Conservation (phyloP, 2,113 vertebrate species). For the Colinus virginianus region DNA sequence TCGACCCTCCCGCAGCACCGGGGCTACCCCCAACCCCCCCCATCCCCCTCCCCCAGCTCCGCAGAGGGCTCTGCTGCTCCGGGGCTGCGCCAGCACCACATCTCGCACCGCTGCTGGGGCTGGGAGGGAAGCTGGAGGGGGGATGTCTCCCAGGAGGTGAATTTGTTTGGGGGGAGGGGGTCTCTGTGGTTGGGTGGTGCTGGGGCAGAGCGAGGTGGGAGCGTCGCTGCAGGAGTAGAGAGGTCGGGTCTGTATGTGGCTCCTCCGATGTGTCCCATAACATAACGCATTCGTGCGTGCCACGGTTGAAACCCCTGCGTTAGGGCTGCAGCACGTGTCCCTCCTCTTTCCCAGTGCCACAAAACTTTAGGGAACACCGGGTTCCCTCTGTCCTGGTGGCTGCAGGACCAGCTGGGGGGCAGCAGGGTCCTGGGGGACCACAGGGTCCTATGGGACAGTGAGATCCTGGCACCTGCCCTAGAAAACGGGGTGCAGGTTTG, state of each 20-base stretch:
- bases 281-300: no score
- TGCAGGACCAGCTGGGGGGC: accelerated
- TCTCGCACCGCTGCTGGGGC: background rate
- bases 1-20: background rate
- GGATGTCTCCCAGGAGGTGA: background rate
- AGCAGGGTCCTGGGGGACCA: background rate
- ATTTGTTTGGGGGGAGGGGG: background rate
- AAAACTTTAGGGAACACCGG: accelerated
- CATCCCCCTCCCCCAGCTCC: background rate
- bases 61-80: background rate
- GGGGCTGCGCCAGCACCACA: background rate
- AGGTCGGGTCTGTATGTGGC: accelerated
- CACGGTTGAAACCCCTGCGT: accelerated
- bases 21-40: background rate
- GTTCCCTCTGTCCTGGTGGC: accelerated
- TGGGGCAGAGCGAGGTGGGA: accelerated
- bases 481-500: accelerated
- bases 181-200: background rate
- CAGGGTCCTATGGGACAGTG: background rate
- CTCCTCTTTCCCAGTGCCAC: background rate
- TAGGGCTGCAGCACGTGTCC: accelerated
- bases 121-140: accelerated
- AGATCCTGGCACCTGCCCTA: background rate
- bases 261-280: background rate
- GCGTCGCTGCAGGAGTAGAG: background rate